Evolutionary conservation across 2,888 invertebrate genomes (phyloP).

Genomic region (Cantharis rufa): DNA sequence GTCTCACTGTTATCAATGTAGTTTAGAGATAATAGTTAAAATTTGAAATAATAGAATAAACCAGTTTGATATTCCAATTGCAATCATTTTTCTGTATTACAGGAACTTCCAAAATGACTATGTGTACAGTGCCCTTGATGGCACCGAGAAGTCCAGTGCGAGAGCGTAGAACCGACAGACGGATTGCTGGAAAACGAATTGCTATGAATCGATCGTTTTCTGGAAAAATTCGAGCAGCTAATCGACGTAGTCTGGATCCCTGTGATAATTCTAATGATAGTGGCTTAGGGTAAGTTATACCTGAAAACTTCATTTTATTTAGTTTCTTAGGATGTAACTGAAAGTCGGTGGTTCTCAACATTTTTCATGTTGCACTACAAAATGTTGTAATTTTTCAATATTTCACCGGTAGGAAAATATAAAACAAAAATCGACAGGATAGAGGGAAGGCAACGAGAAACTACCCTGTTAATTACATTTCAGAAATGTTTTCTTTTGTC

Average conservation of each 20-base stretch:
- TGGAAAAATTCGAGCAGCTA: constrained; percentile 51
- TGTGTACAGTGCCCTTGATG: constrained; percentile 70
- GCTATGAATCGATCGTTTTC: constrained; percentile 48
- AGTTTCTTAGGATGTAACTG: neutral
- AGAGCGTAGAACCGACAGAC: constrained; percentile 69
- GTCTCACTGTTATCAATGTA: neutral
- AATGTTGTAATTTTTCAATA: neutral
- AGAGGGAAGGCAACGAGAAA: too few species aligned
- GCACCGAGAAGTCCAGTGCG: constrained; percentile 69
- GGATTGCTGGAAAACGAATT: constrained; percentile 57
- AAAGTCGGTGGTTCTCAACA: neutral
- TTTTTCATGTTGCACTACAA: neutral
- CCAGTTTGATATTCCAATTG: too few species aligned
- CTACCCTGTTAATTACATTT: too few species aligned
- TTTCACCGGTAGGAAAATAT: too few species aligned
- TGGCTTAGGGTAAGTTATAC: constrained; percentile 68
- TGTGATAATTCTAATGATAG: constrained; percentile 91
- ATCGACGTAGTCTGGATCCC: constrained; percentile 59
- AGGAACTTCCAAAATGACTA: constrained; percentile 70
- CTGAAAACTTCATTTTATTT: neutral
- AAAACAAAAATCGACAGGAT: too few species aligned
- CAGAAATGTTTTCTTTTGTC: too few species aligned
- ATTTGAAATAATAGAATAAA: neutral
- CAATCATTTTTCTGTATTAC: neutral
- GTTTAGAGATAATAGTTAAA: neutral